Percentiles rank a stretch among this genome's conserved stretches.
These are phyloP conservation scores for Aplysia californica DNA, from an alignment of 1,140 invertebrate species.

Conservation along the genomic window DNA sequence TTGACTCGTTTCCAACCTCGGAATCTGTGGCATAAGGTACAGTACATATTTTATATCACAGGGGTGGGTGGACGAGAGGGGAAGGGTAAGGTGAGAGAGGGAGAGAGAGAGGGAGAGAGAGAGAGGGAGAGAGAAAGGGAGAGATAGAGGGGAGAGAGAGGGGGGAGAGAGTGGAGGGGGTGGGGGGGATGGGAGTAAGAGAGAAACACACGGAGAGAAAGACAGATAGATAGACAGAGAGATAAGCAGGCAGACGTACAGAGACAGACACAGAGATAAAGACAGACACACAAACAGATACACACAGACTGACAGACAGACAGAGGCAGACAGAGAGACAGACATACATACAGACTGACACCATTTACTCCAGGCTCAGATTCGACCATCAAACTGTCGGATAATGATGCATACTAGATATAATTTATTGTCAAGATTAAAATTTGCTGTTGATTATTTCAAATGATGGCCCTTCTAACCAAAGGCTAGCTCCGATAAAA, in stretches of 20 bases:
- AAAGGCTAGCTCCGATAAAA: no score
- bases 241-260: background rate
- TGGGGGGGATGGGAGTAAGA: background rate
- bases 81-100: background rate
- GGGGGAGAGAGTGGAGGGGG: background rate
- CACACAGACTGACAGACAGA: background rate
- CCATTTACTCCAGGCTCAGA: background rate
- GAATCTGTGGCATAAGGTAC: background rate
- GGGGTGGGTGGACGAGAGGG: background rate
- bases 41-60: background rate
- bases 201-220: background rate
- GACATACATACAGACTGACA: background rate
- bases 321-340: slow-evolving; percentile 6
- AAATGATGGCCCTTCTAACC: no score
- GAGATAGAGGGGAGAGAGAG: background rate
- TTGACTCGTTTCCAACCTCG: background rate
- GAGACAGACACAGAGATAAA: background rate
- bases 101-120: background rate
- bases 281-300: background rate
- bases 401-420: no score
- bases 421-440: no score
- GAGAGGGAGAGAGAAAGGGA: background rate
- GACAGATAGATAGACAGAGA: background rate
- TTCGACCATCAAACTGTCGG: no score
- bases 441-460: no score